A percentile compares a stretch with the other conserved stretches of the same genome.
Conservation (phyloP, 2,113 vertebrate genomes). For the Coptodon rendalli region DNA sequence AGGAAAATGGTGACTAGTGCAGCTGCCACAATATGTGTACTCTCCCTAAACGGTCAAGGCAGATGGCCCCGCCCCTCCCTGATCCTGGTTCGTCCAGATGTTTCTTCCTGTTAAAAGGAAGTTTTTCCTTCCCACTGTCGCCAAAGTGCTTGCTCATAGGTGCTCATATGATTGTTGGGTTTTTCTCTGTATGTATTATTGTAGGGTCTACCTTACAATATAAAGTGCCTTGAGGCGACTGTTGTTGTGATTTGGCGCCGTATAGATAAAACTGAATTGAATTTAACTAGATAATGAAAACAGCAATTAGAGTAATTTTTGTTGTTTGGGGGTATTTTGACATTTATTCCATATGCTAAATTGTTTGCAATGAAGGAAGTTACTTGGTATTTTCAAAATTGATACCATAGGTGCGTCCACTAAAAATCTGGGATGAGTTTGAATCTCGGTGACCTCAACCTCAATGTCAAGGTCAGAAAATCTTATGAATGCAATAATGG, state of each 20-base stretch:
- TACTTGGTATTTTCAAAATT: background rate
- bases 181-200: background rate
- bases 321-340: background rate
- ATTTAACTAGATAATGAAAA: background rate
- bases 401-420: rapidly evolving
- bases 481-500: background rate
- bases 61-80: background rate
- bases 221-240: background rate
- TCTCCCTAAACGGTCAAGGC: background rate
- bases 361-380: background rate
- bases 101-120: background rate
- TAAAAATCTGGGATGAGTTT: background rate
- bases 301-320: background rate
- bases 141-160: background rate
- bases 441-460: too few relatives aligned
- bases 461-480: background rate
- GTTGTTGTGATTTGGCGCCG: background rate
- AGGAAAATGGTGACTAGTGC: background rate
- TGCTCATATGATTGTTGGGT: background rate
- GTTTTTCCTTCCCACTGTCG: background rate
- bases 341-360: background rate
- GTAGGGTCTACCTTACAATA: background rate
- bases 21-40: background rate
- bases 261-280: background rate
- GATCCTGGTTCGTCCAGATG: background rate